A percentile compares a stretch with the other conserved stretches of the same genome.
Evolutionary conservation across 1,140 invertebrate genomes (phyloP).

Genomic region (Bombus pyrosoma): DNA sequence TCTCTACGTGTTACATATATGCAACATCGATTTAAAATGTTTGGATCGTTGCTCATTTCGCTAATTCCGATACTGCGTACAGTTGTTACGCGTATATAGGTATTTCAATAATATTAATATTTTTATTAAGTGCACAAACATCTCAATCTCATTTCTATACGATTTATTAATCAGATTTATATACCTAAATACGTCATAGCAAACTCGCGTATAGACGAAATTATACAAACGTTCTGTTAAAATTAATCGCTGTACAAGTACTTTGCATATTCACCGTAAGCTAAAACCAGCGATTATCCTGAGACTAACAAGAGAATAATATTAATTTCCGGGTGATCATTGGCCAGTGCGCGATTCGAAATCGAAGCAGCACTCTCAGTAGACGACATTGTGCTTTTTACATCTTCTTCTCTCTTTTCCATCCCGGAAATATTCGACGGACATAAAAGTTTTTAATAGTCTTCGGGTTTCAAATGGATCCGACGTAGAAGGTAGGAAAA

Average conservation of each 20-base stretch:
- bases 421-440: slow-evolving; percentile 15
- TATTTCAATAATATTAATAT: too few relatives aligned
- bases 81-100: too few relatives aligned
- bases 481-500: not conserved
- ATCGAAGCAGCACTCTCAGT: not conserved
- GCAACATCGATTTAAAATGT: too few relatives aligned
- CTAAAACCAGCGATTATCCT: not conserved
- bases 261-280: not conserved
- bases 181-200: too few relatives aligned
- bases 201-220: too few relatives aligned
- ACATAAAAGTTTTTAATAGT: slow-evolving; percentile 40
- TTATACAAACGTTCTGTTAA: too few relatives aligned
- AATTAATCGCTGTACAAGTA: too few relatives aligned
- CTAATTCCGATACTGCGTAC: not conserved
- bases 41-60: not conserved
- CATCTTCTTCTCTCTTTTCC: not conserved
- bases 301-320: not conserved
- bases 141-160: too few relatives aligned
- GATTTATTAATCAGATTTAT: too few relatives aligned
- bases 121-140: too few relatives aligned
- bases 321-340: not conserved
- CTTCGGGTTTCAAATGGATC: slow-evolving; percentile 27
- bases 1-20: too few relatives aligned
- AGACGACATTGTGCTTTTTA: not conserved
- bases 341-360: not conserved